Base-by-base conservation (phyloP, 2,888 invertebrate species). In the Sturmia bella region DNA sequence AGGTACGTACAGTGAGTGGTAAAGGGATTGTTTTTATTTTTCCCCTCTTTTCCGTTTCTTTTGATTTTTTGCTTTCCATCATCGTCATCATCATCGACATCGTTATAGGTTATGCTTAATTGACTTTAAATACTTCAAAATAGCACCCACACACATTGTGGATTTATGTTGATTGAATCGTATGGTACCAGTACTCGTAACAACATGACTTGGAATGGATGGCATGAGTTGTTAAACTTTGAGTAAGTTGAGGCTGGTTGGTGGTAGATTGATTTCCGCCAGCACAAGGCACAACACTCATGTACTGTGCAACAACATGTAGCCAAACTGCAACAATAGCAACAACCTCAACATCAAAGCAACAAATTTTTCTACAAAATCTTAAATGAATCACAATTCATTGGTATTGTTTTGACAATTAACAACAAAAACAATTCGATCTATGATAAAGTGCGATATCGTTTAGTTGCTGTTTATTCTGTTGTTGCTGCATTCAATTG, bases 401-500 rank as follows among this genome's bases (percentile, higher is more conserved):
- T 81, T 81, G 73, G 68, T 74, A 81, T 81, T 81, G 81, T 81
- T 81, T 81, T 77, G 77, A 77, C 81, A 81, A 81, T 77, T 81
- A 81, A 81, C 81, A 81, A 77, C 73, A 73, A 77, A 70, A 81
- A 81, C 77, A 77, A 69, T 81, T 81, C 77, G 73, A 81, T 77
- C 77, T 73, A 37, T 77, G 81, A 81, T 77, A 77, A 77, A 76
- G 73, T 73, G 48, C 61, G 39, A 74, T 64, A 64, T 27, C 39
- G 66, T 56, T 32, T 68, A 21, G 43, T 45, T 57, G 19, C 59
- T 57, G 50, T 56, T 21, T 6, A 59, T 50, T 19, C 57, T 57
- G 19, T 66, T 57, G 50, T 56, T 21, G 12, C 59, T 50, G 27
- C 57, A 66, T 50, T 7, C 50, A 32, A 32, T 56, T 63, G 41